Conservation (phyloP, 2,888 invertebrate genomes). For the Julus scandinavius region DNA sequence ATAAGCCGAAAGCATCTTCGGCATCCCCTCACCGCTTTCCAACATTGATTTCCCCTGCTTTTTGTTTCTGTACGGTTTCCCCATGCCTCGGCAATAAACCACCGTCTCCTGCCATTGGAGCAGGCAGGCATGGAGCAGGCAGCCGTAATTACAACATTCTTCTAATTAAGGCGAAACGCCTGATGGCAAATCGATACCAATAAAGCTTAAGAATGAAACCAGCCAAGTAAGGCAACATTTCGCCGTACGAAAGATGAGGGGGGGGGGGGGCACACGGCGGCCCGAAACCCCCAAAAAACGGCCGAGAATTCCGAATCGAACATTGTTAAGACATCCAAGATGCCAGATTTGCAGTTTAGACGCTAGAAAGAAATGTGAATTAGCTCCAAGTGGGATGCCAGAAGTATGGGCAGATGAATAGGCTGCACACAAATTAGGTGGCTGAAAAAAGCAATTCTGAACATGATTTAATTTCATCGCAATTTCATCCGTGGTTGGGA, state of each 20-base stretch:
- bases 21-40: constrained; percentile 7
- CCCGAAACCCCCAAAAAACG: background rate
- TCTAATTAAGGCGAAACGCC: constrained; percentile 56
- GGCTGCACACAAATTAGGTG: background rate
- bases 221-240: background rate
- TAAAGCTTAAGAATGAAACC: constrained; percentile 53
- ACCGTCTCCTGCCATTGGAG: constrained; percentile 36
- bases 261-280: background rate
- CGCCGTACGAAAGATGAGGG: background rate
- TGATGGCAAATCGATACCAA: constrained; percentile 56
- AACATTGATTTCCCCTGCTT: constrained; percentile 47
- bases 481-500: background rate
- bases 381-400: background rate
- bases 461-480: constrained; percentile 34
- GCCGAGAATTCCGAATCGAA: background rate
- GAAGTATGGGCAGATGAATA: background rate
- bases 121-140: constrained; percentile 49
- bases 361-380: background rate
- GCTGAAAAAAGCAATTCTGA: background rate
- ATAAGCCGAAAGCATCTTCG: constrained; percentile 26
- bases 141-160: constrained; percentile 53
- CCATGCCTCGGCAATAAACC: constrained; percentile 3
- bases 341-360: constrained; percentile 28
- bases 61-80: constrained; percentile 49
- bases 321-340: background rate